phyloP scores from a whole-genome alignment of 2,797 vertebrate species.

The Eospalax fontanierii region DNA sequence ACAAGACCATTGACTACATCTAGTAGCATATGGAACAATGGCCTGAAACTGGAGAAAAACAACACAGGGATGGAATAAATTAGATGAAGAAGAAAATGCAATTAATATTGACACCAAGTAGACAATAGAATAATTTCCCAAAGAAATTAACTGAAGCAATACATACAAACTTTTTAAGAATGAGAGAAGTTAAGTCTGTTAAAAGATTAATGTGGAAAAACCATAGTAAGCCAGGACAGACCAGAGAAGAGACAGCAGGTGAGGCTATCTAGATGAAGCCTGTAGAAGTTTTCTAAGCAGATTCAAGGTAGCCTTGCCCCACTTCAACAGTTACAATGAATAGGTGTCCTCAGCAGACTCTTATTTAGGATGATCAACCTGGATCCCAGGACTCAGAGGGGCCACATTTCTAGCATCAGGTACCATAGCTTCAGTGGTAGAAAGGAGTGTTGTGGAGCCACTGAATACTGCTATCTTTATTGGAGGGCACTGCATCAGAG shows the following conservation, averaged over 20 bases:
- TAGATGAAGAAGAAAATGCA: slow-evolving; percentile 56
- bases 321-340: not conserved
- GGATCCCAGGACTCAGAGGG: slow-evolving; percentile 5
- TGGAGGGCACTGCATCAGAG: not conserved
- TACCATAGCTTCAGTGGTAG: not conserved
- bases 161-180: slow-evolving; percentile 33
- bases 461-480: not conserved
- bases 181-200: slow-evolving; percentile 30
- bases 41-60: not conserved
- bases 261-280: not conserved
- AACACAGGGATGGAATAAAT: slow-evolving; percentile 27
- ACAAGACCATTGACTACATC: slow-evolving; percentile 3
- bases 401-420: not conserved
- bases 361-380: not conserved
- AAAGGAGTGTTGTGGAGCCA: not conserved
- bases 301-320: not conserved
- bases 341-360: not conserved
- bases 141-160: not conserved
- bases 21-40: slow-evolving; percentile 37
- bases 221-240: not conserved
- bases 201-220: slow-evolving; percentile 56
- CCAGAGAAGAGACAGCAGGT: not conserved
- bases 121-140: not conserved
- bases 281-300: slow-evolving; percentile 18
- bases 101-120: slow-evolving; percentile 50